These are phyloP conservation scores for Ochotona princeps DNA, from an alignment of 2,113 vertebrate genomes.

Conservation along the genomic window DNA sequence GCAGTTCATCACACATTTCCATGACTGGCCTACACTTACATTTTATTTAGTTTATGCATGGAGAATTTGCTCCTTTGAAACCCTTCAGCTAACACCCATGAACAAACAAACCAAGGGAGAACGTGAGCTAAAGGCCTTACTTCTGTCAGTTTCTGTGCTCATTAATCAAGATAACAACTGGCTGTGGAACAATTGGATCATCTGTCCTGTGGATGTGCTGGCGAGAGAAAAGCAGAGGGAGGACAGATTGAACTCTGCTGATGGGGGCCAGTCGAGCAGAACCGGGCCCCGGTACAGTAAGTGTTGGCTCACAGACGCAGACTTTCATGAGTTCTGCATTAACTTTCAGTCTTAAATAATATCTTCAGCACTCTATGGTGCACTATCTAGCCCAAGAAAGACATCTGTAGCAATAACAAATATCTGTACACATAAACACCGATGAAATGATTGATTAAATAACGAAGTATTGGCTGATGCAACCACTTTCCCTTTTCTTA, in stretches of 20 bases:
- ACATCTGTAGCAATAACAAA: neutral
- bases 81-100: neutral
- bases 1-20: neutral
- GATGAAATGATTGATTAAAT: neutral
- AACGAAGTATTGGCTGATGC: neutral
- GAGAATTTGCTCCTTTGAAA: neutral
- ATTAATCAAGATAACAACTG: neutral
- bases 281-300: neutral
- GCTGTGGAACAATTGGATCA: neutral
- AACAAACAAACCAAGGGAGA: neutral
- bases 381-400: neutral
- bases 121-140: neutral
- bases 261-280: neutral
- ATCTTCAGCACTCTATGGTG: neutral
- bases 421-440: too few species aligned
- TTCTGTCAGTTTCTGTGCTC: neutral
- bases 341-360: slow-evolving; percentile 1
- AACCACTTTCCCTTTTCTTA: neutral
- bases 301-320: neutral
- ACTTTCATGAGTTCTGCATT: neutral
- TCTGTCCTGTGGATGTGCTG: neutral
- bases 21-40: neutral
- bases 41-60: neutral
- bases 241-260: neutral
- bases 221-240: neutral